Percentiles rank a stretch among this genome's conserved stretches.
These are phyloP conservation scores for Micromussa lordhowensis DNA, from an alignment of 92 coral and sea anemone species.

Conservation along the genomic window DNA sequence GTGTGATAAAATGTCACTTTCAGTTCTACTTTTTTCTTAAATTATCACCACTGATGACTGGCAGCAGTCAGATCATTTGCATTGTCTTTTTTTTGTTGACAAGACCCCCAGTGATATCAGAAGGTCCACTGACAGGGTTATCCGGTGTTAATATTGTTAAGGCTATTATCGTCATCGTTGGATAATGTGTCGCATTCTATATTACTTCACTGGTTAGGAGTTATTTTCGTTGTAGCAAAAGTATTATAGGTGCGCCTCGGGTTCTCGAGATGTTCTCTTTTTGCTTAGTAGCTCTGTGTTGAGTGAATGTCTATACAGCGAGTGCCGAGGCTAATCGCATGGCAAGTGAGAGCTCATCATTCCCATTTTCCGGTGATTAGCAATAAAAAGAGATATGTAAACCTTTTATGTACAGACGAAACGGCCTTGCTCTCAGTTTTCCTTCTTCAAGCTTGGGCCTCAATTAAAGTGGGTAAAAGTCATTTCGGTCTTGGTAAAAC, in stretches of 20 bases:
- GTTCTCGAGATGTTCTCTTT: not conserved
- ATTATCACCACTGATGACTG: not conserved
- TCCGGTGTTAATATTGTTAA: not conserved
- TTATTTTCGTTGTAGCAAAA: not conserved
- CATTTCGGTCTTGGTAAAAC: not conserved
- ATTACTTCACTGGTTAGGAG: no score
- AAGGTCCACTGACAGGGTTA: not conserved
- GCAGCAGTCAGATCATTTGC: not conserved
- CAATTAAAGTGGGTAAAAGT: not conserved
- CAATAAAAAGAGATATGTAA: no score
- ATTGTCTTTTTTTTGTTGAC: not conserved
- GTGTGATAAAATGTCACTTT: not conserved
- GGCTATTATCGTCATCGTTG: not conserved
- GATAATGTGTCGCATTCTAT: not conserved
- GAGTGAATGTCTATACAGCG: not conserved
- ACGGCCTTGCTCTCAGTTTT: no score
- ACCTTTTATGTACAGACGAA: no score
- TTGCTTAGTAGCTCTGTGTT: no score
- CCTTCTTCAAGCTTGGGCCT: not conserved
- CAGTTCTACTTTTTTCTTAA: not conserved
- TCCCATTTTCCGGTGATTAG: no score
- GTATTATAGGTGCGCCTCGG: no score
- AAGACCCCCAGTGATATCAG: not conserved
- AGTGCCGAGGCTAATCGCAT: not conserved
- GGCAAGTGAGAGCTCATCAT: not conserved